Conservation (phyloP, 2,888 invertebrate species). For the Troilus luridus region DNA sequence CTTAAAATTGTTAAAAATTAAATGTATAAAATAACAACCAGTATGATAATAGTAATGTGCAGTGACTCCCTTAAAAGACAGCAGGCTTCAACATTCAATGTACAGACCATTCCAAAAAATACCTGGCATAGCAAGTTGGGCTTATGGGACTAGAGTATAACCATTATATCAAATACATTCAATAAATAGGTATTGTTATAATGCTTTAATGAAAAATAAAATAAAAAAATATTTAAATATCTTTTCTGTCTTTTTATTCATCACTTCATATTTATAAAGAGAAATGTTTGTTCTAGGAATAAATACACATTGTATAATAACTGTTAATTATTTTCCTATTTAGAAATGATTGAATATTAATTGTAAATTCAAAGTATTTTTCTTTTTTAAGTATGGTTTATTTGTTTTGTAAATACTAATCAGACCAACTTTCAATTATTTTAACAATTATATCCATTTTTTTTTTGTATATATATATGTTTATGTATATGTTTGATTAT, state of each 20-base stretch:
- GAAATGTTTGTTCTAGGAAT: neutral
- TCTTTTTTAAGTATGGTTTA: neutral
- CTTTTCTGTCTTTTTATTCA: neutral
- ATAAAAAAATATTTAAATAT: neutral
- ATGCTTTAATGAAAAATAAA: neutral
- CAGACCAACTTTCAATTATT: constrained; percentile 36
- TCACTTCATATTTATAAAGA: neutral
- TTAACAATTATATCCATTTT: constrained; percentile 5
- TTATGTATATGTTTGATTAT: neutral
- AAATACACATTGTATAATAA: constrained; percentile 5
- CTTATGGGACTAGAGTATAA: neutral
- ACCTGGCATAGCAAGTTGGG: too few species aligned
- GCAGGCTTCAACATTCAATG: too few species aligned
- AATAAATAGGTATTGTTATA: neutral
- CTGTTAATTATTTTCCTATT: constrained; percentile 2
- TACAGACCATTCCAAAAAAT: too few species aligned
- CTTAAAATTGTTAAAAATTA: too few species aligned
- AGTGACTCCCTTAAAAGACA: too few species aligned
- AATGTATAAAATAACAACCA: too few species aligned
- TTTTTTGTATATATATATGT: constrained; percentile 22
- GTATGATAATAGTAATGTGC: too few species aligned
- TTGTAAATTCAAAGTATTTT: neutral
- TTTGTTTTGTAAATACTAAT: constrained; percentile 32
- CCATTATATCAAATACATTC: neutral
- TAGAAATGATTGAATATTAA: neutral